phyloP scores from a whole-genome alignment of 2,888 invertebrate species.

The Caenorhabditis sp. region DNA sequence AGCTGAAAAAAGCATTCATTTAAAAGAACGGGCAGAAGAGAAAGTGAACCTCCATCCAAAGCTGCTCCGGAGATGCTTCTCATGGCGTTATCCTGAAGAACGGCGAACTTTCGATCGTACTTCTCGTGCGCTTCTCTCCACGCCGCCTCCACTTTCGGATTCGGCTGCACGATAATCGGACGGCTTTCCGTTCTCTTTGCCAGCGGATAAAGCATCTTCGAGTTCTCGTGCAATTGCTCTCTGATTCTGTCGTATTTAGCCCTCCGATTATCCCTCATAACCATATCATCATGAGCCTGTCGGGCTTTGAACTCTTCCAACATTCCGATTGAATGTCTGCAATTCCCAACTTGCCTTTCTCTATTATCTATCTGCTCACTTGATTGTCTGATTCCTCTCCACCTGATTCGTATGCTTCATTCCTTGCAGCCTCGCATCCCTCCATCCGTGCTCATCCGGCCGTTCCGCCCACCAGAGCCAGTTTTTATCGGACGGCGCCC shows the following conservation, averaged over 20 bases:
- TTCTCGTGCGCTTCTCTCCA: constrained; percentile 68
- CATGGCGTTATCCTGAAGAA: constrained; percentile 61
- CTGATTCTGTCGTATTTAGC: constrained; percentile 58
- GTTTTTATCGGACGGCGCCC: constrained; percentile 51
- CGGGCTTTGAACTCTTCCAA: constrained; percentile 70
- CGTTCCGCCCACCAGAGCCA: constrained; percentile 68
- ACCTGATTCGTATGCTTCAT: constrained; percentile 63
- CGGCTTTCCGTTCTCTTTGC: constrained; percentile 30
- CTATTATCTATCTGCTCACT: constrained; percentile 15
- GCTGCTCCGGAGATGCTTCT: constrained; percentile 62
- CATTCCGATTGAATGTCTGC: constrained; percentile 65
- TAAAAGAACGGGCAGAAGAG: no score
- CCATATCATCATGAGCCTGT: constrained; percentile 61
- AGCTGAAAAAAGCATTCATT: no score
- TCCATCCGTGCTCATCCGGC: constrained; percentile 71
- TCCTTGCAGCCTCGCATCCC: constrained; percentile 60
- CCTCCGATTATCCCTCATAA: constrained; percentile 53
- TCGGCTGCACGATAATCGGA: constrained; percentile 50
- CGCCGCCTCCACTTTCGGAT: constrained; percentile 60
- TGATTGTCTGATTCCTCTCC: constrained; percentile 65
- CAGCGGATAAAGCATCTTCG: constrained; percentile 59
- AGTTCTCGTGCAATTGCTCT: constrained; percentile 62
- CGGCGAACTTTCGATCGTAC: constrained; percentile 65
- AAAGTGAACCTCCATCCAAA: constrained; percentile 49
- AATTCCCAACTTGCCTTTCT: no score